phyloP scores from a whole-genome alignment of 2,113 vertebrate genomes.

The Oplegnathus fasciatus region DNA sequence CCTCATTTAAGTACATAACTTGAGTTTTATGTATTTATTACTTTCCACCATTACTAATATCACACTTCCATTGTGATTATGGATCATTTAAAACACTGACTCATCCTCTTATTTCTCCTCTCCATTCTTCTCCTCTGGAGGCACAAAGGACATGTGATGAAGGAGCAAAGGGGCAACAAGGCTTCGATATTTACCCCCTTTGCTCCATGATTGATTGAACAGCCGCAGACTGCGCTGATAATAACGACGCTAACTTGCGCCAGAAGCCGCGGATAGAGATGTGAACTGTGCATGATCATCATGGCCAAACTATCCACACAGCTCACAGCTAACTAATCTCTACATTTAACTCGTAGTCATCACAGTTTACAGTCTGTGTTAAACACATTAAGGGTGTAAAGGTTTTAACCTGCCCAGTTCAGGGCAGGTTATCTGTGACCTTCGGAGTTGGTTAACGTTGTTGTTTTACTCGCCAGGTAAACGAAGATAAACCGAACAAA shows the following conservation, averaged over 20 bases:
- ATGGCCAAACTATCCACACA: too few relatives aligned
- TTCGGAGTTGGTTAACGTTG: neutral
- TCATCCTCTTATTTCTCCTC: neutral
- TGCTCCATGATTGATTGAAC: neutral
- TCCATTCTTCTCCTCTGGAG: neutral
- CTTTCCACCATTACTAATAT: neutral
- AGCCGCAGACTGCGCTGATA: neutral
- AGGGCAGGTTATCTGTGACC: conserved; percentile 8
- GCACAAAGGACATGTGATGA: too few relatives aligned
- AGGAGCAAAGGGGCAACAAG: neutral
- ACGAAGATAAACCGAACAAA: neutral
- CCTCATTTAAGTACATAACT: neutral
- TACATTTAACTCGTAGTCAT: neutral
- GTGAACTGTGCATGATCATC: neutral
- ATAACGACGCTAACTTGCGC: neutral
- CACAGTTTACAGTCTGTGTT: neutral
- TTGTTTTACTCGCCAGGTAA: neutral
- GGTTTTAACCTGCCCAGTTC: neutral
- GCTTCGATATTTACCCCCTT: neutral
- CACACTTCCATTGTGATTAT: neutral
- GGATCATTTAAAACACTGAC: neutral
- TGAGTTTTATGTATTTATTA: neutral
- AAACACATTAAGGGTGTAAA: neutral
- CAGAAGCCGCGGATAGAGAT: neutral
- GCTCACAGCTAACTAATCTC: too few relatives aligned